Evolutionary conservation across 2,113 vertebrate genomes (phyloP).

Genomic region (Bambusicola thoracicus): DNA sequence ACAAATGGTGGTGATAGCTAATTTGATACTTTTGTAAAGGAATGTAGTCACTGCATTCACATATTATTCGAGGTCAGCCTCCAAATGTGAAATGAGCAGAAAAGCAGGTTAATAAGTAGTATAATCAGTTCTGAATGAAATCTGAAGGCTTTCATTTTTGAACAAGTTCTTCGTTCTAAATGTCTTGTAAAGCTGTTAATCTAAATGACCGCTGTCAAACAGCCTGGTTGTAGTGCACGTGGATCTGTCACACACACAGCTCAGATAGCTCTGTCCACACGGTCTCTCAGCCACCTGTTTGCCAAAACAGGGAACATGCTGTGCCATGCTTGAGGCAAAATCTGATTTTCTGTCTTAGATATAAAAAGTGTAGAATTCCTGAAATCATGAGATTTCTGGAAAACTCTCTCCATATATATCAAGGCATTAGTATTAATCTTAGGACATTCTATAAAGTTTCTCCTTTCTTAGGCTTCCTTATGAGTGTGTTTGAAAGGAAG

Average conservation of each 20-base stretch:
- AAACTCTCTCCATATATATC: background rate
- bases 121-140: background rate
- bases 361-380: background rate
- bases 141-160: background rate
- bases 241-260: background rate
- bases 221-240: too few relatives aligned
- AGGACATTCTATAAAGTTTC: background rate
- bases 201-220: background rate
- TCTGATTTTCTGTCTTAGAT: background rate
- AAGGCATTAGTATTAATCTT: background rate
- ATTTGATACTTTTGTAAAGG: background rate
- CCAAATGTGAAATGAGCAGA: background rate
- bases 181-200: background rate
- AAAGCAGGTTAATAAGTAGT: background rate
- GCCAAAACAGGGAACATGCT: background rate
- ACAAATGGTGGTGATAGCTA: background rate
- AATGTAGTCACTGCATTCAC: background rate
- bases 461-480: background rate
- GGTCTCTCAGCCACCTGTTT: background rate
- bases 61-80: background rate
- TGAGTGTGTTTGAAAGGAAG: background rate
- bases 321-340: background rate
- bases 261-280: background rate
- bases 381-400: background rate
- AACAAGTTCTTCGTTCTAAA: background rate